Evolutionary conservation across 1,140 invertebrate species (phyloP).

Genomic region (Brachionus paranguensis): DNA sequence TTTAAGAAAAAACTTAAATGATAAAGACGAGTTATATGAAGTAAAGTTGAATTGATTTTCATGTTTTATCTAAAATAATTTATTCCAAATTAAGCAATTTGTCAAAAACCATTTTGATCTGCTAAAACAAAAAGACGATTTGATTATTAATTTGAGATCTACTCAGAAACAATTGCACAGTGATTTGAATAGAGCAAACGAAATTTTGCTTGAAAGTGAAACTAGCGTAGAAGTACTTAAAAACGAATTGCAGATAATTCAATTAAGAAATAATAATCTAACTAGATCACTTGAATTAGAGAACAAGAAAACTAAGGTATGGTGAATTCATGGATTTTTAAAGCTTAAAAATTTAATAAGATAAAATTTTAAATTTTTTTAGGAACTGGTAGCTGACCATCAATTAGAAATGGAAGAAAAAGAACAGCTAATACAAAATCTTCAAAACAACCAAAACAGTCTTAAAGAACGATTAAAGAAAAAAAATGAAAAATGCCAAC

Average conservation of each 20-base stretch:
- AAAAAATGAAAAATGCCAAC: not conserved
- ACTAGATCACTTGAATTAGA: not conserved
- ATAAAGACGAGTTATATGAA: slow-evolving; percentile 3
- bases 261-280: not conserved
- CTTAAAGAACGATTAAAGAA: slow-evolving; percentile 1
- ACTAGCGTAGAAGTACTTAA: not conserved
- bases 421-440: not conserved
- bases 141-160: slow-evolving; percentile 12
- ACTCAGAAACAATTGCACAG: not conserved
- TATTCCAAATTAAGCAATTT: not conserved
- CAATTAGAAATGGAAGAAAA: not conserved
- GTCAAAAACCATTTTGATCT: slow-evolving; percentile 22
- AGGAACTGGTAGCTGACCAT: slow-evolving; percentile 1
- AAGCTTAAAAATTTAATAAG: not conserved
- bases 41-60: not conserved
- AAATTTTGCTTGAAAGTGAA: slow-evolving; percentile 25
- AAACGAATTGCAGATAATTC: not conserved
- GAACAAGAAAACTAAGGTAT: not conserved
- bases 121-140: slow-evolving; percentile 26
- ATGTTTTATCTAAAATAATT: not conserved
- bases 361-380: not conserved
- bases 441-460: not conserved
- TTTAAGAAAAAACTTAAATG: slow-evolving; percentile 20
- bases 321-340: not conserved
- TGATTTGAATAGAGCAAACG: slow-evolving; percentile 23